phyloP scores from a whole-genome alignment of 2,113 vertebrate genomes.

The Ardeotis arabs region DNA sequence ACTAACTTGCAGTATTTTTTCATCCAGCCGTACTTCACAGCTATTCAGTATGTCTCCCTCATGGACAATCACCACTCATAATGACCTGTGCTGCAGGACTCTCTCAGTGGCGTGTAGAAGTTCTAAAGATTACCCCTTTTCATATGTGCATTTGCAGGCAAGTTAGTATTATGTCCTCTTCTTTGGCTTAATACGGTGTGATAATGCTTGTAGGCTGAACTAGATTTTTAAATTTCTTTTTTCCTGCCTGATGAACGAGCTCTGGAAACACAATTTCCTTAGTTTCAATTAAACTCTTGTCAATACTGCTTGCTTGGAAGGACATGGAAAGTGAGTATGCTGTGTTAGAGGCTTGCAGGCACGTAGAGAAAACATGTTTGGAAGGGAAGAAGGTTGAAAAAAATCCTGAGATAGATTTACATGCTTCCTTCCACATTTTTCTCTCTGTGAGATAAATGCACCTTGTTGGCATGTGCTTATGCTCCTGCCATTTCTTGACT shows the following conservation, averaged over 20 bases:
- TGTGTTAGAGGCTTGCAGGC: background rate
- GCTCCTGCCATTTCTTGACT: slow-evolving; percentile 43
- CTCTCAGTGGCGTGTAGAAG: background rate
- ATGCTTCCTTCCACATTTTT: background rate
- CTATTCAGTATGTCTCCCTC: background rate
- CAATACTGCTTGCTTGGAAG: background rate
- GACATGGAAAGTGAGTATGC: background rate
- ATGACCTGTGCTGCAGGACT: background rate
- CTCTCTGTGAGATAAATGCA: background rate
- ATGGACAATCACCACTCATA: background rate
- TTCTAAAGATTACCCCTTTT: background rate
- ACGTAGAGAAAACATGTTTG: background rate
- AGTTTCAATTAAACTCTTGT: background rate
- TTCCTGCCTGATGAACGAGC: background rate
- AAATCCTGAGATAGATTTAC: background rate
- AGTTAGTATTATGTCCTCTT: background rate
- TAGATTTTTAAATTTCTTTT: background rate
- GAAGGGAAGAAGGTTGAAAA: background rate
- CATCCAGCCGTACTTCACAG: background rate
- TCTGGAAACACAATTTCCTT: background rate
- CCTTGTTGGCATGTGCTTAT: background rate
- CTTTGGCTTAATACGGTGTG: background rate
- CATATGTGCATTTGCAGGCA: background rate
- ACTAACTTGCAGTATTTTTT: background rate
- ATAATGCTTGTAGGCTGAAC: background rate